phyloP scores from a whole-genome alignment of 2,888 invertebrate species.

The Osedax frankpressi region DNA sequence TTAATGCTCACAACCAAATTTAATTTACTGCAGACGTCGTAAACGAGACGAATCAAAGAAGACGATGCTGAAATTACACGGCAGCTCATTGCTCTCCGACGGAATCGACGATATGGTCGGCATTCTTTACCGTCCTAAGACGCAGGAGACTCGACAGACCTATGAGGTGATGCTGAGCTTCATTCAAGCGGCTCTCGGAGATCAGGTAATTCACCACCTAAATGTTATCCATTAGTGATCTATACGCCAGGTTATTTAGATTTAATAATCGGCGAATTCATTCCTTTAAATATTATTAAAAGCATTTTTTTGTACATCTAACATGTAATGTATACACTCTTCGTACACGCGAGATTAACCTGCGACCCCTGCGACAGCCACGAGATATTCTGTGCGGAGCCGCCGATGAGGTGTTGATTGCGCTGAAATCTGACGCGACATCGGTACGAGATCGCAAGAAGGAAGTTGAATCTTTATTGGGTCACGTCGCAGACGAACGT shows the following conservation, averaged over 20 bases:
- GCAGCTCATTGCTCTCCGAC: constrained; percentile 56
- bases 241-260: too few relatives aligned
- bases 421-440: constrained; percentile 82
- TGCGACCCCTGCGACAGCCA: too few relatives aligned
- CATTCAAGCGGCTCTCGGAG: constrained; percentile 90
- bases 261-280: too few relatives aligned
- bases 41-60: constrained; percentile 70
- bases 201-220: constrained; percentile 56
- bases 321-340: too few relatives aligned
- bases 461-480: constrained; percentile 76
- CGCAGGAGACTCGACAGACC: constrained; percentile 90
- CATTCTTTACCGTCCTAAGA: constrained; percentile 85
- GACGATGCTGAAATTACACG: constrained; percentile 77
- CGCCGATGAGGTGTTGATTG: constrained; percentile 91
- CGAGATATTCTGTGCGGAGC: constrained; percentile 92
- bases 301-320: too few relatives aligned
- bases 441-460: constrained; percentile 80
- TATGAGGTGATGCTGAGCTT: constrained; percentile 89
- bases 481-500: constrained; percentile 70
- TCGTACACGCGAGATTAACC: too few relatives aligned
- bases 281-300: too few relatives aligned
- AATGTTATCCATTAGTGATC: too few relatives aligned
- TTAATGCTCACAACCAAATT: too few relatives aligned
- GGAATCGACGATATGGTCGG: constrained; percentile 84
- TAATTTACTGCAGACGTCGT: constrained; percentile 36